phyloP scores from a whole-genome alignment of 53 echinoderm and acorn worm genomes.

The Paracentrotus lividus region DNA sequence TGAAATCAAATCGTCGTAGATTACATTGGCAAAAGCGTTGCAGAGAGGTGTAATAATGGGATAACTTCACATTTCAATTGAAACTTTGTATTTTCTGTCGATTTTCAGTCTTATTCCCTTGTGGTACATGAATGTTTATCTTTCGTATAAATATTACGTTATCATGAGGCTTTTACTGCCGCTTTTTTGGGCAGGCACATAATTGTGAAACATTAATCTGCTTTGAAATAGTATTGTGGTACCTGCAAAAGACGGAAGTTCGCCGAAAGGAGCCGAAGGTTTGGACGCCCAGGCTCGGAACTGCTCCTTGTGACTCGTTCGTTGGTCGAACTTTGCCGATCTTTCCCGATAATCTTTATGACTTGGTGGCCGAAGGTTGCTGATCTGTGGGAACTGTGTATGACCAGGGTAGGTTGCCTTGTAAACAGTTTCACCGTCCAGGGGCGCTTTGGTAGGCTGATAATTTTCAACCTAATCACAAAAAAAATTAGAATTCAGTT shows the following conservation, averaged over 20 bases:
- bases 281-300: conserved; percentile 84
- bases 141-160: neutral
- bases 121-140: neutral
- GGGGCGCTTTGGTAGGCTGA: conserved; percentile 78
- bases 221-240: neutral
- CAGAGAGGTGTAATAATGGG: neutral
- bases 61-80: neutral
- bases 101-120: neutral
- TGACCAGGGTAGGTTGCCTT: conserved; percentile 87
- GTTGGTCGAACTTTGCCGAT: conserved; percentile 92
- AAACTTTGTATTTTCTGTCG: neutral
- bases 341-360: conserved; percentile 69
- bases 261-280: conserved; percentile 86
- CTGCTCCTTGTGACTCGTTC: conserved; percentile 91
- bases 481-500: neutral
- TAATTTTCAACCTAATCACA: conserved; percentile 76
- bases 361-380: conserved; percentile 75
- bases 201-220: neutral
- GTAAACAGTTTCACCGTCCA: conserved; percentile 86
- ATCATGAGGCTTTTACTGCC: neutral
- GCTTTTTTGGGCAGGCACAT: neutral
- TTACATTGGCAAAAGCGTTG: neutral
- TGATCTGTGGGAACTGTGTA: conserved; percentile 85
- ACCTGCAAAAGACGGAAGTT: conserved; percentile 98
- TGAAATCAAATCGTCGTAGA: neutral